Percentiles rank a stretch among this genome's conserved stretches.
Conservation (phyloP, 2,797 vertebrate genomes). For the Sebastes iracundus region DNA sequence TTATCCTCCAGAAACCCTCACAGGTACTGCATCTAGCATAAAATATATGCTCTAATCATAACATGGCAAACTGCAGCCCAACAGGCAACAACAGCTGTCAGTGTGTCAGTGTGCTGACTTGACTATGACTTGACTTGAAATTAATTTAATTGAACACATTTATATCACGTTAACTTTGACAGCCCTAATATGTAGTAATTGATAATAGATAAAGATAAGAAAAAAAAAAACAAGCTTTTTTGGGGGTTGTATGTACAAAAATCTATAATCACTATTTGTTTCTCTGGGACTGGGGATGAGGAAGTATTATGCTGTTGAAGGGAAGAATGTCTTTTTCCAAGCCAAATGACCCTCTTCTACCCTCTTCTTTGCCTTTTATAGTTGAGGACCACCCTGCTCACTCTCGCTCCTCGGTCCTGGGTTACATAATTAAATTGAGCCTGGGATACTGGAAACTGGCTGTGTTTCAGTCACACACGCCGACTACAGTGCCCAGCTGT, state of each 20-base stretch:
- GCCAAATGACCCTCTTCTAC: slow-evolving; percentile 46
- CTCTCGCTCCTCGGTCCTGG: slow-evolving; percentile 24
- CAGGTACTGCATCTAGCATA: too few species aligned
- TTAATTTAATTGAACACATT: too few species aligned
- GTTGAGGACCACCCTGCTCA: slow-evolving; percentile 56
- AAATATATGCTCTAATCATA: too few species aligned
- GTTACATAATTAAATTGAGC: slow-evolving; percentile 64
- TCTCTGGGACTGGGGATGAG: slow-evolving; percentile 26
- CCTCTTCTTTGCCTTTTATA: slow-evolving; percentile 75
- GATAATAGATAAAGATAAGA: not conserved
- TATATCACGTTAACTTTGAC: too few species aligned
- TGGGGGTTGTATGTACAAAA: not conserved
- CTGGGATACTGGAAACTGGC: slow-evolving; percentile 57
- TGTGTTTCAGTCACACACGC: slow-evolving; percentile 21
- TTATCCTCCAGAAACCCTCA: too few species aligned
- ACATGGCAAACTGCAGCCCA: rapidly evolving
- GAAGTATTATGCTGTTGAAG: slow-evolving; percentile 16
- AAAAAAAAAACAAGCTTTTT: not conserved
- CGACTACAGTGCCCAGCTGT: not conserved
- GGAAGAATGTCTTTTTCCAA: slow-evolving; percentile 62
- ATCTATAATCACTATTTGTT: slow-evolving; percentile 28
- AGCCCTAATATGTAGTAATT: too few species aligned
- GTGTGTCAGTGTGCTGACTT: too few species aligned
- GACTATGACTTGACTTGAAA: too few species aligned
- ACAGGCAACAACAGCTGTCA: too few species aligned